These are phyloP conservation scores for Phyllostomus hastatus DNA, from an alignment of 2,113 vertebrate species.

Conservation along the genomic window DNA sequence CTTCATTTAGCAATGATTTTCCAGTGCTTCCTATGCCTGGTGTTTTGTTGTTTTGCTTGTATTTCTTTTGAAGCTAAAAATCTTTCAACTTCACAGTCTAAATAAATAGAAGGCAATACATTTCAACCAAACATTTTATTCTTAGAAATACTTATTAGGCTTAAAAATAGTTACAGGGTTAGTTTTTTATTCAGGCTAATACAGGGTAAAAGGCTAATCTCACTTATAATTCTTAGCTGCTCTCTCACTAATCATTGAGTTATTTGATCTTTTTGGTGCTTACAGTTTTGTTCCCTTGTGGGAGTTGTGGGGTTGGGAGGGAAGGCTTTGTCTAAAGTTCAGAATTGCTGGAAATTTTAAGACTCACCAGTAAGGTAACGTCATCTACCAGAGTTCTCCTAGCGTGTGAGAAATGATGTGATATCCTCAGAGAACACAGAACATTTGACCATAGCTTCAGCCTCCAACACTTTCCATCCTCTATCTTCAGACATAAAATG, in stretches of 20 bases:
- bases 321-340: neutral
- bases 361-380: neutral
- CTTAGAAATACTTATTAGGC: neutral
- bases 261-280: constrained; percentile 23
- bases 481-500: neutral
- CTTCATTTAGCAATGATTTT: neutral
- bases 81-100: neutral
- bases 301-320: neutral
- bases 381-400: neutral
- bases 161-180: neutral
- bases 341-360: neutral
- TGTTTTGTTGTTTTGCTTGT: neutral
- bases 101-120: neutral
- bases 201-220: constrained; percentile 39
- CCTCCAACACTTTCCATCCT: neutral
- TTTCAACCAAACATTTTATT: neutral
- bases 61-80: neutral
- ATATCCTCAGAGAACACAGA: neutral
- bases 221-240: constrained; percentile 22
- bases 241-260: neutral
- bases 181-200: neutral
- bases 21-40: neutral
- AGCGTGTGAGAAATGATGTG: neutral
- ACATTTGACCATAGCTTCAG: neutral
- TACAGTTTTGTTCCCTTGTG: neutral